These are phyloP conservation scores for Odiellus spinosus DNA, from an alignment of 2,888 invertebrate genomes.

Conservation along the genomic window DNA sequence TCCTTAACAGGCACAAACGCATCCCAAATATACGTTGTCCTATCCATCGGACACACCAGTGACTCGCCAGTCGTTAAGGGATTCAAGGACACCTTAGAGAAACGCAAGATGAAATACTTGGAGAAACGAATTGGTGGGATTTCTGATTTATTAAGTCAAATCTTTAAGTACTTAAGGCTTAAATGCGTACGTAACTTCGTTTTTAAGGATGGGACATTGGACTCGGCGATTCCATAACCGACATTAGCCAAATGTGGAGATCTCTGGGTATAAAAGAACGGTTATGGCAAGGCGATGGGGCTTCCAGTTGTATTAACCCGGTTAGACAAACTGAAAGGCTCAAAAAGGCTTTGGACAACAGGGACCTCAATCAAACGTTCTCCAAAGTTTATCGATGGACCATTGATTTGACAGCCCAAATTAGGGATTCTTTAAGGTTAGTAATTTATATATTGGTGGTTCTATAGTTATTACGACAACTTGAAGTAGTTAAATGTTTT, in stretches of 20 bases:
- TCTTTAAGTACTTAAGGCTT: too few species aligned
- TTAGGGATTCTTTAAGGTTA: constrained; percentile 15
- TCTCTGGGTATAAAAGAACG: constrained; percentile 10
- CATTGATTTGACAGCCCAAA: constrained; percentile 16
- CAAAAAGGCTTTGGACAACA: constrained; percentile 10
- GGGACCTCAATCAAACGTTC: constrained; percentile 10
- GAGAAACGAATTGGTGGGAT: constrained; percentile 6
- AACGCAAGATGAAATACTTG: constrained; percentile 6
- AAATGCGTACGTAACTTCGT: too few species aligned
- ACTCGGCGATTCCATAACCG: constrained; percentile 14
- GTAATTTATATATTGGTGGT: constrained; percentile 1
- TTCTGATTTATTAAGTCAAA: too few species aligned
- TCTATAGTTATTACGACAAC: too few species aligned
- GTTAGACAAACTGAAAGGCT: constrained; percentile 18
- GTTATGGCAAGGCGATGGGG: constrained; percentile 22
- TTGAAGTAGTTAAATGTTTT: too few species aligned
- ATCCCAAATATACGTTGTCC: neutral
- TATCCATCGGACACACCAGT: constrained; percentile 15
- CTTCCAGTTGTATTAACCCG: constrained; percentile 19
- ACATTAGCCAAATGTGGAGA: constrained; percentile 18
- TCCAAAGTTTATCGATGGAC: constrained; percentile 22
- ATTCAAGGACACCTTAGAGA: constrained; percentile 17
- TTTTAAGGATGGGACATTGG: constrained; percentile 21
- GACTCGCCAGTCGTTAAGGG: constrained; percentile 14
- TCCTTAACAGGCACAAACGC: neutral